A percentile compares a stretch with the other conserved stretches of the same genome.
Evolutionary conservation across 2,797 vertebrate genomes (phyloP).

Genomic region (Heliangelus exortis): DNA sequence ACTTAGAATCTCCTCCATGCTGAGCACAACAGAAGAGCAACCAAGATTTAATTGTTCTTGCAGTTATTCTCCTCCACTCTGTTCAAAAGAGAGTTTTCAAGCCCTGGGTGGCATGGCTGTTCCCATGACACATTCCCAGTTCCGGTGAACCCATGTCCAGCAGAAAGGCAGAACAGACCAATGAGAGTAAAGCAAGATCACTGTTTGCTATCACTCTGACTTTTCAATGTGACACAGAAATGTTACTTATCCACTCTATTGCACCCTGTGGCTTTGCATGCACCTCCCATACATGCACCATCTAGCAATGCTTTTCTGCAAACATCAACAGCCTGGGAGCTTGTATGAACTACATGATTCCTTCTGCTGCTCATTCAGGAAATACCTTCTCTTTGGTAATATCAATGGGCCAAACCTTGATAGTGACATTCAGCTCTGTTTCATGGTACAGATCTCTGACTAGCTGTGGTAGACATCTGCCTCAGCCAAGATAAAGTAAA

Average conservation of each 20-base stretch:
- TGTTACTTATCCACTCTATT: background rate
- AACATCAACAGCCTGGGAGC: background rate
- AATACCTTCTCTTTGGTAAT: constrained; percentile 4
- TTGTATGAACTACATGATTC: background rate
- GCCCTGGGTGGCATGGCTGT: background rate
- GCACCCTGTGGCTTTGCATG: background rate
- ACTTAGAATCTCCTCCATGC: background rate
- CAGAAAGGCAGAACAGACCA: background rate
- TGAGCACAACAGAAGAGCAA: background rate
- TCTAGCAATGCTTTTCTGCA: constrained; percentile 56
- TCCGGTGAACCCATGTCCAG: background rate
- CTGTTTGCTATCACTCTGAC: background rate
- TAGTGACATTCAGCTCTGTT: background rate
- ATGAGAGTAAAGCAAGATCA: background rate
- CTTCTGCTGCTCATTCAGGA: background rate
- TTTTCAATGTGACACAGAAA: background rate
- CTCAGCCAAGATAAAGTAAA: background rate
- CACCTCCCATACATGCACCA: background rate
- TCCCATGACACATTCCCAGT: background rate
- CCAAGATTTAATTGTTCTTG: constrained; percentile 21
- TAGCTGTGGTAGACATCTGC: background rate
- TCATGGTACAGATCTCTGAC: background rate
- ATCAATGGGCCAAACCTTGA: background rate
- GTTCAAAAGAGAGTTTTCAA: background rate
- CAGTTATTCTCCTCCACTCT: background rate